Evolutionary conservation across 2,888 invertebrate species (phyloP).

Genomic region (Ennomos quercinarius): DNA sequence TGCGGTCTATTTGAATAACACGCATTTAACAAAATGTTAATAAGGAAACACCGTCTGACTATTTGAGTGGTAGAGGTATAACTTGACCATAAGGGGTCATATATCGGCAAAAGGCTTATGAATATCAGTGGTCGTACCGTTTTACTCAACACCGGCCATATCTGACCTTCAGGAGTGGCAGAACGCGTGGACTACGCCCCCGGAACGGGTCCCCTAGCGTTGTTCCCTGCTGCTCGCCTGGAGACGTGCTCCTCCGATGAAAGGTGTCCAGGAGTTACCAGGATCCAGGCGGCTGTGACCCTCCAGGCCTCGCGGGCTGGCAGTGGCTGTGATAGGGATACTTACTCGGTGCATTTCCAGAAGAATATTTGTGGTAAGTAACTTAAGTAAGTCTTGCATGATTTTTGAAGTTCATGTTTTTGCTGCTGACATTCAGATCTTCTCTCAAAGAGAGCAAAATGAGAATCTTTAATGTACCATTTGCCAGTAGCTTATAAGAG

Average conservation of each 20-base stretch:
- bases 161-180: slow-evolving; percentile 86
- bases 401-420: too few relatives aligned
- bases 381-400: too few relatives aligned
- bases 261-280: slow-evolving; percentile 91
- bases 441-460: too few relatives aligned
- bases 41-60: too few relatives aligned
- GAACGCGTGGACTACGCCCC: slow-evolving; percentile 95
- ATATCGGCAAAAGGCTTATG: too few relatives aligned
- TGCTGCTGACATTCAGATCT: too few relatives aligned
- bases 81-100: too few relatives aligned
- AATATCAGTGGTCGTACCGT: too few relatives aligned
- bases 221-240: slow-evolving; percentile 95
- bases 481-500: too few relatives aligned
- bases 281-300: slow-evolving; percentile 86
- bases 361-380: slow-evolving; percentile 92
- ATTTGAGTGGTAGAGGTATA: too few relatives aligned
- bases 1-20: not conserved
- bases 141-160: too few relatives aligned
- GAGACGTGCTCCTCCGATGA: slow-evolving; percentile 96
- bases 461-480: too few relatives aligned
- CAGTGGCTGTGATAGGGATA: slow-evolving; percentile 97
- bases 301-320: slow-evolving; percentile 95
- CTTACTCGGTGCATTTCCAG: slow-evolving; percentile 94
- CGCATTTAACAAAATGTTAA: not conserved
- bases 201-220: slow-evolving; percentile 90